phyloP scores from a whole-genome alignment of 2,888 invertebrate species.

The Morpho achilles region DNA sequence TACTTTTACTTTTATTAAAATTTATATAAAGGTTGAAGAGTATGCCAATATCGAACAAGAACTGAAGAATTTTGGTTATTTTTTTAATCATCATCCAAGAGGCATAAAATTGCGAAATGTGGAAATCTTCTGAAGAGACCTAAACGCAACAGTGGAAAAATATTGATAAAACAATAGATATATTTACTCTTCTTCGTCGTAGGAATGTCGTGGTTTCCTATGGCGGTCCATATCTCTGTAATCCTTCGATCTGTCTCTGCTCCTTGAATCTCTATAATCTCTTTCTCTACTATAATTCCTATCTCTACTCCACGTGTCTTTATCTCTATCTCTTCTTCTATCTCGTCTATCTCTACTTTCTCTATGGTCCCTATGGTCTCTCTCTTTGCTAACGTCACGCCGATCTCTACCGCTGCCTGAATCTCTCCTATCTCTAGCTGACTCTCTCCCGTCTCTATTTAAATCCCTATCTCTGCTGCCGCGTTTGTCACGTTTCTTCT shows the following conservation, averaged over 20 bases:
- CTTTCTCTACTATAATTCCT: constrained; percentile 69
- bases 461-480: constrained; percentile 65
- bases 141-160: too few relatives aligned
- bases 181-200: constrained; percentile 85
- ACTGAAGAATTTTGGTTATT: too few relatives aligned
- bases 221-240: constrained; percentile 76
- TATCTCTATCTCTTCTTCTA: constrained; percentile 58
- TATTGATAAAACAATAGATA: neutral
- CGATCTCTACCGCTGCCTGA: constrained; percentile 69
- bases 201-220: constrained; percentile 81
- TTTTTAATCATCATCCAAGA: too few relatives aligned
- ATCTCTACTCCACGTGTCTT: constrained; percentile 61
- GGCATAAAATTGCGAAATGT: too few relatives aligned
- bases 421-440: constrained; percentile 67
- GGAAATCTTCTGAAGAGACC: too few relatives aligned
- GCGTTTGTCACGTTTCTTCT: constrained; percentile 59
- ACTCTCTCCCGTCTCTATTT: constrained; percentile 49
- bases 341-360: constrained; percentile 52
- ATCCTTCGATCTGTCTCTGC: constrained; percentile 71
- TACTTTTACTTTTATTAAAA: too few relatives aligned
- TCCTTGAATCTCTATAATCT: constrained; percentile 59
- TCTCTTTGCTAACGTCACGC: constrained; percentile 57
- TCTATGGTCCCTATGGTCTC: constrained; percentile 47
- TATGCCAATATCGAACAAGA: too few relatives aligned
- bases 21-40: too few relatives aligned